phyloP scores from a whole-genome alignment of 2,888 invertebrate species.

The Calliopum simillimum region DNA sequence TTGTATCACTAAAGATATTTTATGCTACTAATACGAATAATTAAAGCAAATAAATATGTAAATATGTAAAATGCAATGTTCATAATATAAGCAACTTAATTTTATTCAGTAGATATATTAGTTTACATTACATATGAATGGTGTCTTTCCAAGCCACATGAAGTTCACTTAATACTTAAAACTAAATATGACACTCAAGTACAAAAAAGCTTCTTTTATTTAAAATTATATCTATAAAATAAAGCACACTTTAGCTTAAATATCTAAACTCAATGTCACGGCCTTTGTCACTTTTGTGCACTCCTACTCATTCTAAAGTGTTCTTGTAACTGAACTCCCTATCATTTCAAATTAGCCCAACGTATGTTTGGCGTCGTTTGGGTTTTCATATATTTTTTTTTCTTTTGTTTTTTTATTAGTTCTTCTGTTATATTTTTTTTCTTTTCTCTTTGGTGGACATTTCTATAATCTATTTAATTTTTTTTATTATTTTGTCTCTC shows the following conservation, averaged over 20 bases:
- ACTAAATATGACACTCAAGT: too few species aligned
- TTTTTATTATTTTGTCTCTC: background rate
- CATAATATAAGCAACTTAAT: too few species aligned
- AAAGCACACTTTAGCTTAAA: too few species aligned
- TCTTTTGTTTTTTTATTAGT: background rate
- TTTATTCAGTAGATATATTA: background rate
- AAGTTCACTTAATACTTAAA: background rate
- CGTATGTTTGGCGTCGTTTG: background rate
- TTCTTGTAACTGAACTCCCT: conserved; percentile 16
- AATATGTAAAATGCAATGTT: too few species aligned
- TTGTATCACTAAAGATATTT: too few species aligned
- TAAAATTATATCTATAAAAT: too few species aligned
- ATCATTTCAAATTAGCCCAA: conserved; percentile 5
- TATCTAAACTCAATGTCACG: too few species aligned
- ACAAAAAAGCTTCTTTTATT: too few species aligned
- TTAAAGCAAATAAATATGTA: too few species aligned
- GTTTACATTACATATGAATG: conserved; percentile 55
- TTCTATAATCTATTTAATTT: conserved; percentile 3
- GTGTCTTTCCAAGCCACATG: conserved; percentile 61
- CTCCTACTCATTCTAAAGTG: background rate
- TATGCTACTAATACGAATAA: too few species aligned
- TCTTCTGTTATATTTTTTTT: background rate
- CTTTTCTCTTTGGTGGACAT: background rate
- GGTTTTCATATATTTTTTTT: background rate
- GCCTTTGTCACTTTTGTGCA: too few species aligned